A percentile compares a stretch with the other conserved stretches of the same genome.
Evolutionary conservation across 2,797 vertebrate genomes (phyloP).

Genomic region (Mus caroli): DNA sequence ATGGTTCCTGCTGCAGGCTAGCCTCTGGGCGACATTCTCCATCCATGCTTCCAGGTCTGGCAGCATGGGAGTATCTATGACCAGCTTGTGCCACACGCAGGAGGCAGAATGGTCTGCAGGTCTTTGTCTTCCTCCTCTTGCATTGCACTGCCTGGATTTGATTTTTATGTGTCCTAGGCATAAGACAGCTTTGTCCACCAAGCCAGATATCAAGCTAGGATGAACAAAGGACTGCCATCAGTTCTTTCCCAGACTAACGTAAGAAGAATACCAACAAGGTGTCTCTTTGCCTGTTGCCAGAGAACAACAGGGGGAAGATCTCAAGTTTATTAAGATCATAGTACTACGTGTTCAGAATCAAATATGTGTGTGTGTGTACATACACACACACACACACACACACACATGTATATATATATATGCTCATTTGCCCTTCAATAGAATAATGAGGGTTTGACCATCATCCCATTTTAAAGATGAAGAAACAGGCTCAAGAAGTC

Average conservation of each 20-base stretch:
- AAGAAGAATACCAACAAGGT: not conserved
- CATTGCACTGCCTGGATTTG: no score
- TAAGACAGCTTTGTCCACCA: no score
- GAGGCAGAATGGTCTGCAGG: no score
- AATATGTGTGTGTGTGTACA: not conserved
- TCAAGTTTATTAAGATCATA: slow-evolving; percentile 2
- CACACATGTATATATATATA: not conserved
- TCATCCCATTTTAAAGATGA: slow-evolving; percentile 17
- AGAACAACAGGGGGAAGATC: not conserved
- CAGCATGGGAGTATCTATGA: no score
- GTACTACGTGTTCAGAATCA: not conserved
- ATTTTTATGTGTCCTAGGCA: no score
- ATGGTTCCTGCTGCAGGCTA: no score
- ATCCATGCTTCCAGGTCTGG: no score
- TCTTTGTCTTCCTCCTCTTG: no score
- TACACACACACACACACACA: no score
- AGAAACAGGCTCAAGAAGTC: not conserved
- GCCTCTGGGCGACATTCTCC: no score
- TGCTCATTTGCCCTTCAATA: not conserved
- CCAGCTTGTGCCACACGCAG: no score
- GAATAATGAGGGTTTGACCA: not conserved
- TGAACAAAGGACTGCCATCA: not conserved
- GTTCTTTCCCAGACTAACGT: not conserved
- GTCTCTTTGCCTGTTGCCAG: not conserved
- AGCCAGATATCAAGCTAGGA: no score